These are phyloP conservation scores for Nyctereutes procyonoides DNA, from an alignment of 2,113 vertebrate genomes.

Conservation along the genomic window DNA sequence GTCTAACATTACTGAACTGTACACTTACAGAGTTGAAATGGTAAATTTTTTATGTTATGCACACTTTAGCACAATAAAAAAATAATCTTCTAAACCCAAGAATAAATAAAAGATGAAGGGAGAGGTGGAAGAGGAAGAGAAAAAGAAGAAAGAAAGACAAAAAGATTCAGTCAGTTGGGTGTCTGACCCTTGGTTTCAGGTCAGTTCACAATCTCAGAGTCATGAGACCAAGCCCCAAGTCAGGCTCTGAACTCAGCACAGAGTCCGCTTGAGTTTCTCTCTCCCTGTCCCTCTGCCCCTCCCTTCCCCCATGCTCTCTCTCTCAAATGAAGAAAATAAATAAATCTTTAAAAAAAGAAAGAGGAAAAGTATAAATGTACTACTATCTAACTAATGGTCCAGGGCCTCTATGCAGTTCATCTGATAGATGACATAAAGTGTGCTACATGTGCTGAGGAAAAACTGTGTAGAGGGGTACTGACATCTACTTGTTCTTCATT, in stretches of 20 bases:
- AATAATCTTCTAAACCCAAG: neutral
- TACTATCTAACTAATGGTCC: neutral
- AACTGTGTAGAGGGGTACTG: neutral
- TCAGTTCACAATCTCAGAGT: no score
- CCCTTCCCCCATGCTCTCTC: no score
- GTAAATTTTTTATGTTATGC: neutral
- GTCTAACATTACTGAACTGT: neutral
- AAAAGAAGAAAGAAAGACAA: neutral
- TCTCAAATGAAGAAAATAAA: no score
- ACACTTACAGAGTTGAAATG: neutral
- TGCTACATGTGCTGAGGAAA: neutral
- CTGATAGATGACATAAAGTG: neutral
- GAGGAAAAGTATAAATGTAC: neutral
- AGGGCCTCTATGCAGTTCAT: neutral
- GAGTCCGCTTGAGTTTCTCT: no score
- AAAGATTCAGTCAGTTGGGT: no score
- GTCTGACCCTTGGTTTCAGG: no score
- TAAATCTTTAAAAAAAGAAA: neutral
- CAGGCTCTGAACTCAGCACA: no score
- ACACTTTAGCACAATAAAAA: neutral
- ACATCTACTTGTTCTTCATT: neutral
- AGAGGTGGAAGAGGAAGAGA: neutral
- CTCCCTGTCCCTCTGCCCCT: no score
- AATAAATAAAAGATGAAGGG: neutral
- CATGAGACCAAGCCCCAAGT: no score